These are phyloP conservation scores for Tryphoninae sp. DNA, from an alignment of 2,888 invertebrate genomes.

Conservation along the genomic window DNA sequence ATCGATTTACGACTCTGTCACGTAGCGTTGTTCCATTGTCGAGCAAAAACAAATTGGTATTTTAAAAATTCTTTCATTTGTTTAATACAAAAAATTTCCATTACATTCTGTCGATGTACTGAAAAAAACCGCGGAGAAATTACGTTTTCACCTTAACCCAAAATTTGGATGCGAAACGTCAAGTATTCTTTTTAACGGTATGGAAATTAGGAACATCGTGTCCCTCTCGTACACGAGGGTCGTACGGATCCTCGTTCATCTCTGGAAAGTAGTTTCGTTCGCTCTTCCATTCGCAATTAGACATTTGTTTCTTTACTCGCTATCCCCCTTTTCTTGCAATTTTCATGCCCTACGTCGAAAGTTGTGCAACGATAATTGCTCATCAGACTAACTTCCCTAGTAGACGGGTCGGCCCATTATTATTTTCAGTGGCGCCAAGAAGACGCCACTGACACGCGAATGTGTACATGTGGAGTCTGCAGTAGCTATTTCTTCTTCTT, in stretches of 20 bases:
- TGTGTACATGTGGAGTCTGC: conserved; percentile 20
- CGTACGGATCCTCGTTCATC: conserved; percentile 24
- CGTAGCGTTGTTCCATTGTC: too few relatives aligned
- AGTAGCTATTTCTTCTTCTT: conserved; percentile 41
- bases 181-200: not conserved
- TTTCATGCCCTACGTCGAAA: conserved; percentile 53
- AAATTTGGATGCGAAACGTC: not conserved
- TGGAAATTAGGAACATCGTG: not conserved
- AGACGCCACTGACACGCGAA: conserved; percentile 55
- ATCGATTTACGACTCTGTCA: not conserved
- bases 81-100: not conserved
- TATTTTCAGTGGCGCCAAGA: conserved; percentile 70
- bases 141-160: not conserved
- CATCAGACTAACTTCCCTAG: conserved; percentile 71
- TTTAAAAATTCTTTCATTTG: not conserved
- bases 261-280: conserved; percentile 67
- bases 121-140: too few relatives aligned
- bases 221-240: conserved; percentile 7
- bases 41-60: not conserved
- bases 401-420: conserved; percentile 67
- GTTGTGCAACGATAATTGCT: conserved; percentile 75
- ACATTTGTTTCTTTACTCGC: conserved; percentile 39
- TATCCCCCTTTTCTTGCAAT: conserved; percentile 3
- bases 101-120: not conserved
- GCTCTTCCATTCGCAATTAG: conserved; percentile 68